phyloP scores from a whole-genome alignment of 2,888 invertebrate genomes.

The Slavum lentiscoides region DNA sequence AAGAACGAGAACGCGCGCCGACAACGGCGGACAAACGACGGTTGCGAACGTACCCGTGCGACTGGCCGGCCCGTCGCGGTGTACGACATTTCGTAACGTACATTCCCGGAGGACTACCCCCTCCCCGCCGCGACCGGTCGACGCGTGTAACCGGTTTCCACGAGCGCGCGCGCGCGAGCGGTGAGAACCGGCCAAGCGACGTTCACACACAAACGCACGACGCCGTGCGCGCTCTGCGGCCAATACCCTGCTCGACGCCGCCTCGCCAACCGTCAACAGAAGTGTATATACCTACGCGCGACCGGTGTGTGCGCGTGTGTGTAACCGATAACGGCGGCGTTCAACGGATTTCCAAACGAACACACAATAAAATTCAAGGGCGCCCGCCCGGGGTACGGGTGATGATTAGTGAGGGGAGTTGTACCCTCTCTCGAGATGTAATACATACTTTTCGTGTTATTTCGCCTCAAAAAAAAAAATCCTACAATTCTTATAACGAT shows the following conservation, averaged over 20 bases:
- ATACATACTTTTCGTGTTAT: no score
- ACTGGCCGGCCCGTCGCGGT: constrained; percentile 9
- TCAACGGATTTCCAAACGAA: constrained; percentile 29
- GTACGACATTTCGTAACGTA: constrained; percentile 51
- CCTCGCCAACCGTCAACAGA: background rate
- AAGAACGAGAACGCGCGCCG: constrained; percentile 13
- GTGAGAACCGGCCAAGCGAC: constrained; percentile 44
- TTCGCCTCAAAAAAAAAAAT: no score
- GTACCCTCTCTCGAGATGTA: no score
- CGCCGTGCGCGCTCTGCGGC: background rate
- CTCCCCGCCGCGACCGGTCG: background rate
- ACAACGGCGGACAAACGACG: constrained; percentile 24
- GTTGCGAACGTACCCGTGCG: constrained; percentile 43
- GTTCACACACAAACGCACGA: constrained; percentile 28
- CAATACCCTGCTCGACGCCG: background rate
- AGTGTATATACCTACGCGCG: background rate
- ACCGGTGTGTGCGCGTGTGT: background rate
- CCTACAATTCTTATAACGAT: no score
- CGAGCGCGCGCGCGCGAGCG: constrained; percentile 8
- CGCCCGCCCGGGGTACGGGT: no score
- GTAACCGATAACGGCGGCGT: constrained; percentile 19
- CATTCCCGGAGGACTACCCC: constrained; percentile 46
- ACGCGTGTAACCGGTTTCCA: constrained; percentile 42
- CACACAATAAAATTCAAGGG: background rate
- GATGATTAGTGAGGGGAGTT: no score